phyloP scores from a whole-genome alignment of 92 coral and sea anemone species.

The Epizoanthus illoricatus region DNA sequence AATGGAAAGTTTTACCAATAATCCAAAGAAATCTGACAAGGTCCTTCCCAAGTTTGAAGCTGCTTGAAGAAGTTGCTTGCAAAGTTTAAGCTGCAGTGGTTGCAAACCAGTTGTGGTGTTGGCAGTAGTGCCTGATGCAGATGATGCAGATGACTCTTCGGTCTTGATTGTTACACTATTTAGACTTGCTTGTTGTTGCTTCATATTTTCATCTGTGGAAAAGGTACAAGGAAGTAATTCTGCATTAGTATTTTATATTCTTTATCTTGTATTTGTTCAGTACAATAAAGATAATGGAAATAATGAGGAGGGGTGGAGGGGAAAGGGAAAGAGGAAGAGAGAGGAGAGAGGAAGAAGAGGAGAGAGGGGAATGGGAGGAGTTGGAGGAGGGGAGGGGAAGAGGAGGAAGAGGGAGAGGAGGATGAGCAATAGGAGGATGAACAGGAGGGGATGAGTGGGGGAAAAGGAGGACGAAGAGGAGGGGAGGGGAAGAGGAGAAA shows the following conservation, averaged over 20 bases:
- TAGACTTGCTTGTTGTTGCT: constrained; percentile 16
- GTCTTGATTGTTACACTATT: constrained; percentile 19
- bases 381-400: too few species aligned
- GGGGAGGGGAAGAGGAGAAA: too few species aligned
- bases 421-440: too few species aligned
- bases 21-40: constrained; percentile 88
- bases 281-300: too few species aligned
- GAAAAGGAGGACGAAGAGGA: too few species aligned
- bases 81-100: constrained; percentile 76
- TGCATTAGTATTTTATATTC: background rate
- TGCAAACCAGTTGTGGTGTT: constrained; percentile 38
- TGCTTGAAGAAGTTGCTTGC: constrained; percentile 85
- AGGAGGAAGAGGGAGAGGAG: too few species aligned
- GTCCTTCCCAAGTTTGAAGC: constrained; percentile 85
- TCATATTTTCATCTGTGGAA: constrained; percentile 20
- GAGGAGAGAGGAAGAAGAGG: too few species aligned
- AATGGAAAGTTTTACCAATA: constrained; percentile 81
- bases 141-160: constrained; percentile 45
- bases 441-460: too few species aligned
- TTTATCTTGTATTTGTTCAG: too few species aligned
- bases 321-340: too few species aligned
- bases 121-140: background rate
- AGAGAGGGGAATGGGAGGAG: too few species aligned
- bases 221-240: background rate
- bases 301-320: too few species aligned